Evolutionary conservation across 92 coral and sea anemone species (phyloP).

Genomic region (Palythoa grandis): DNA sequence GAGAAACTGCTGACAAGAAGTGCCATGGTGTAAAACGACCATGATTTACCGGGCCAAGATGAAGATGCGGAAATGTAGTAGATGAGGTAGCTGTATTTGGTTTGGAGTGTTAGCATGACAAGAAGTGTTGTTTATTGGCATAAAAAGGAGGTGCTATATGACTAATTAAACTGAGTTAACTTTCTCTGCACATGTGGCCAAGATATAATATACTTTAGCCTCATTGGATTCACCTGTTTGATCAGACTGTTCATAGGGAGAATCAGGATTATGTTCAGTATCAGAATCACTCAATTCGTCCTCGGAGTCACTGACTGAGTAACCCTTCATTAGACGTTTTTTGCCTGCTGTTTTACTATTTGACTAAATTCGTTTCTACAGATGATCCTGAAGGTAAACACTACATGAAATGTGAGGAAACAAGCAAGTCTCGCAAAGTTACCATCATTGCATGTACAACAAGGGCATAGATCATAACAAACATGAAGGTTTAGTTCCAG

Average conservation of each 20-base stretch:
- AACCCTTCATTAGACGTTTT: conserved; percentile 51
- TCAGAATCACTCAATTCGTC: not conserved
- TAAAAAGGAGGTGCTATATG: not conserved
- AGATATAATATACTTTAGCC: conserved; percentile 18
- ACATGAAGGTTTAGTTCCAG: not conserved
- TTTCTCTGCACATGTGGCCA: conserved; percentile 28
- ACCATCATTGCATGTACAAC: not conserved
- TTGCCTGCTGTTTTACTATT: not conserved
- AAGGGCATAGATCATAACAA: not conserved
- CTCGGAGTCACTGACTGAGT: not conserved
- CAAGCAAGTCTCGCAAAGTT: not conserved
- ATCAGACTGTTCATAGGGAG: not conserved
- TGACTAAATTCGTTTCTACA: conserved; percentile 15
- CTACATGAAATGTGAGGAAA: not conserved
- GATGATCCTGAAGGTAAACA: not conserved
- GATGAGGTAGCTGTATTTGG: not conserved
- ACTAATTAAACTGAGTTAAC: conserved; percentile 17
- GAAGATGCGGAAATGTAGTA: not conserved
- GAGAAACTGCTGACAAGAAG: conserved; percentile 5
- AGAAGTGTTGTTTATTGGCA: not conserved
- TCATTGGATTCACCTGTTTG: not conserved
- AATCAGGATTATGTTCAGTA: not conserved
- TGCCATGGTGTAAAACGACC: conserved; percentile 19
- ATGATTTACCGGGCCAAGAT: conserved; percentile 6
- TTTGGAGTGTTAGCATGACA: not conserved